Conservation (phyloP, 2,113 vertebrate genomes). For the Callionymus lyra region DNA sequence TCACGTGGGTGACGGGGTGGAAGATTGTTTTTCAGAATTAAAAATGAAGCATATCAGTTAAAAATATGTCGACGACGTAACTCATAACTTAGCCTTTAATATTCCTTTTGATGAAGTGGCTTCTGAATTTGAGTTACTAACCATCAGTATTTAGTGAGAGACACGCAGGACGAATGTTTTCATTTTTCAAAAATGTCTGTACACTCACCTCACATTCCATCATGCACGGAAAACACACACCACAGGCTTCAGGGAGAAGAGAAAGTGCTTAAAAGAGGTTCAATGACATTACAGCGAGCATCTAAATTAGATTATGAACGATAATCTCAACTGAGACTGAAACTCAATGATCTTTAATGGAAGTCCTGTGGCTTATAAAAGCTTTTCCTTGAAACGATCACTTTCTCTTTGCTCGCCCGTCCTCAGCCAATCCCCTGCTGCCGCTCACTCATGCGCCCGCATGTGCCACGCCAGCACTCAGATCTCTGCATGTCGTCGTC, state of each 20-base stretch:
- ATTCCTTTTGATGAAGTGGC: too few species aligned
- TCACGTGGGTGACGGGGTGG: too few species aligned
- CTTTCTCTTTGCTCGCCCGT: constrained; percentile 10
- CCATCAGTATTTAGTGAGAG: too few species aligned
- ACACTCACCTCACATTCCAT: too few species aligned
- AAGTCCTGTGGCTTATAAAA: constrained; percentile 53
- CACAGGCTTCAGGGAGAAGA: constrained; percentile 19
- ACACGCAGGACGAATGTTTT: too few species aligned
- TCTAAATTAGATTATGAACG: constrained; percentile 49
- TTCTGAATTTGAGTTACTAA: too few species aligned
- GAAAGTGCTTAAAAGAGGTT: constrained; percentile 30
- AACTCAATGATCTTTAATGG: constrained; percentile 44
- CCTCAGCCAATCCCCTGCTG: constrained; percentile 1
- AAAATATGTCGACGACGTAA: too few species aligned
- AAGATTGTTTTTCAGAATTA: too few species aligned
- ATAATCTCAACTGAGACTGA: constrained; percentile 44
- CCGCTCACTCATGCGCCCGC: not conserved
- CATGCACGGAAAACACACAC: constrained; percentile 1
- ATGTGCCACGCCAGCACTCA: constrained; percentile 6
- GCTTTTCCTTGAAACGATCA: constrained; percentile 33
- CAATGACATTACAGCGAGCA: constrained; percentile 41
- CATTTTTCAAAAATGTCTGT: too few species aligned
- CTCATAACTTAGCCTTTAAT: too few species aligned
- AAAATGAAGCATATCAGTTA: too few species aligned
- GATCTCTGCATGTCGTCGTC: constrained; percentile 21